Evolutionary conservation across 2,888 invertebrate species (phyloP), one percentile per base, ranked within the genome.

Genomic region (Hyposoter didymator): DNA sequence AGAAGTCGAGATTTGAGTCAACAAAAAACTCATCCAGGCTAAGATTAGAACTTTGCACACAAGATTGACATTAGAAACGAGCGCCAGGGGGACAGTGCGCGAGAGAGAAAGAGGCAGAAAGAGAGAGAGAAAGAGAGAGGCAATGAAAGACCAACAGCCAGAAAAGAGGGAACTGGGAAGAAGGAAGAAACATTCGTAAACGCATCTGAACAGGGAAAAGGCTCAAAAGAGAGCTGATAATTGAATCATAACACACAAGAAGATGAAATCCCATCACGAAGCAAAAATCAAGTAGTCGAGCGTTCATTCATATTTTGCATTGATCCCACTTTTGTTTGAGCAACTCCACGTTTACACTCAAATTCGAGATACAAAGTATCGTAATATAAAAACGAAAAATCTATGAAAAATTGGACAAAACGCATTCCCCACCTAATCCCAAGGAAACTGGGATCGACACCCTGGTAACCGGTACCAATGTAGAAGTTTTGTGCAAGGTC

Each of bases 121-220:
- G 49, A 28, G 35, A 28, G 12, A 12, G 7, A 28, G 28, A 28
- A 2, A 28, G 28, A 28, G 28, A 28, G 28, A 28, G 45, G 2
- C 10, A 52, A 28, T 59, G 10, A 70, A 55, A 82, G 73, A 73
- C 0, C 39, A n/a, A 82, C 10, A 28, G 17, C 8, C 43, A 12
- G 43, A 72, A 70, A 64, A 66, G 12, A 14, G 22, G 14, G 22
- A 22, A 67, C 49, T 35, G 17, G 45, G 3, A 47, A 19, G 55
- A 67, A 76, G 35, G 7, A 35, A 32, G 19, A 22, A 39, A 45
- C 49, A 45, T 19, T 43, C 8, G 4, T 52, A 14, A 52, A 14
- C 35, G 12, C 12, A 22, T 55, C 12, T 28, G 12, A 12, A 12
- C 55, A 22, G 0, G 5, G 28, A 59, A 28, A 14, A 14, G 7